These are phyloP conservation scores for Pelodytes ibericus DNA, from an alignment of 2,797 vertebrate species.

Conservation along the genomic window DNA sequence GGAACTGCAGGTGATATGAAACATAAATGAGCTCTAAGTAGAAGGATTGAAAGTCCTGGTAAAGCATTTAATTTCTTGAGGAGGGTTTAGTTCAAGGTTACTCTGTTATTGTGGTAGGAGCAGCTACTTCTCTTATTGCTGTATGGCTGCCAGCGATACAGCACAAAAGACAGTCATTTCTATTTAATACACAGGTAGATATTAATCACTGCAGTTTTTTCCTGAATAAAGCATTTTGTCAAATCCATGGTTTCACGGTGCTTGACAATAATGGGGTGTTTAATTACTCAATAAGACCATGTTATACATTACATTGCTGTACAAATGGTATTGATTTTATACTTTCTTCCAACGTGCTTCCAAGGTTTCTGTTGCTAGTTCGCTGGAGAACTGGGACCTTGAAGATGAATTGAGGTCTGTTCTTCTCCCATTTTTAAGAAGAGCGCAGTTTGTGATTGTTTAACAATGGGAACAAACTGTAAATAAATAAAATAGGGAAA, in stretches of 20 bases:
- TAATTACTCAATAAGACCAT: conserved; percentile 99
- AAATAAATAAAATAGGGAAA: no score
- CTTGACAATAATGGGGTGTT: conserved; percentile 98
- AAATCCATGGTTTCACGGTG: conserved; percentile 94
- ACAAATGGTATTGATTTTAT: conserved; percentile 97
- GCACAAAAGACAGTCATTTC: conserved; percentile 85
- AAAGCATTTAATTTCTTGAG: conserved; percentile 84
- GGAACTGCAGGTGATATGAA: conserved; percentile 79
- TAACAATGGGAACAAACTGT: not conserved
- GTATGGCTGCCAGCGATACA: conserved; percentile 74
- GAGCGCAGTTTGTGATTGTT: conserved; percentile 21
- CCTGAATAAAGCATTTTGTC: conserved; percentile 87
- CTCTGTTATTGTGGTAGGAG: conserved; percentile 82
- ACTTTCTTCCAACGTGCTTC: conserved; percentile 90
- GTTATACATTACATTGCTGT: conserved; percentile 94
- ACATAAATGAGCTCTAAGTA: conserved; percentile 84
- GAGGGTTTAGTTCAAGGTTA: conserved; percentile 87
- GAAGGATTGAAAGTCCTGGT: conserved; percentile 83
- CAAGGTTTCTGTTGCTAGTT: conserved; percentile 81
- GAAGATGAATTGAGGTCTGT: conserved; percentile 51
- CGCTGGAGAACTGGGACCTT: conserved; percentile 61
- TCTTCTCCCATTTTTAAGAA: conserved; percentile 55
- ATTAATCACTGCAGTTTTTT: conserved; percentile 90
- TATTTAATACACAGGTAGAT: conserved; percentile 81
- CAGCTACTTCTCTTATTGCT: conserved; percentile 75